Evolutionary conservation across 64 coral and sea anemone genomes (phyloP).

Genomic region (Hydrozoanthus tunicans): DNA sequence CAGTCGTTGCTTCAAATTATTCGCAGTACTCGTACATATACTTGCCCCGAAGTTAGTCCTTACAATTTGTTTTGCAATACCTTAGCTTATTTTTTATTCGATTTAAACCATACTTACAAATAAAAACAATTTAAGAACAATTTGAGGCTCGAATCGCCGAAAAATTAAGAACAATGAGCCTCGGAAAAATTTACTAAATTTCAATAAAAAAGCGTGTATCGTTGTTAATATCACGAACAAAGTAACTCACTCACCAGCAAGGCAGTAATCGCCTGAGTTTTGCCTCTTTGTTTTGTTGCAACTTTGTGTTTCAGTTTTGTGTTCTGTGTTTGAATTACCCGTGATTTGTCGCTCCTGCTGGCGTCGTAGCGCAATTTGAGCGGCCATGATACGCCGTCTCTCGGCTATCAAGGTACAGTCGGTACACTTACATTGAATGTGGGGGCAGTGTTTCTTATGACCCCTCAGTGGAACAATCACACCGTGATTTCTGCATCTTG

Average conservation of each 20-base stretch:
- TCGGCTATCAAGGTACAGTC: conserved; percentile 44
- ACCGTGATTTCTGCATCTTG: conserved; percentile 13
- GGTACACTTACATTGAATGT: neutral
- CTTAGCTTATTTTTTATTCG: no score
- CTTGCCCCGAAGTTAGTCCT: no score
- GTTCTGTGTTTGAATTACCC: neutral
- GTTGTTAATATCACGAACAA: neutral
- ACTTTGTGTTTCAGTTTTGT: neutral
- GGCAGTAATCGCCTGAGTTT: neutral
- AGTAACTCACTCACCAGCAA: neutral
- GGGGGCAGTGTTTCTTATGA: conserved; percentile 24
- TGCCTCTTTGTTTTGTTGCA: neutral
- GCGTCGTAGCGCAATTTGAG: conserved; percentile 40
- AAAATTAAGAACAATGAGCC: no score
- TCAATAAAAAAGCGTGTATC: no score
- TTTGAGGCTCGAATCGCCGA: no score
- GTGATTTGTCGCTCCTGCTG: conserved; percentile 15
- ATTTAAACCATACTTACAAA: no score
- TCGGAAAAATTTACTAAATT: no score
- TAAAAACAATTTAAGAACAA: no score
- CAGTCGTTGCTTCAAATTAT: no score
- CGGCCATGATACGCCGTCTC: conserved; percentile 41
- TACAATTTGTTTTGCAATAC: no score
- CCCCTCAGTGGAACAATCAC: neutral
- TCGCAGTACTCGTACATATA: no score